Evolutionary conservation across 2,888 invertebrate species (phyloP).

Genomic region (Hydrotaea cyrtoneurina): DNA sequence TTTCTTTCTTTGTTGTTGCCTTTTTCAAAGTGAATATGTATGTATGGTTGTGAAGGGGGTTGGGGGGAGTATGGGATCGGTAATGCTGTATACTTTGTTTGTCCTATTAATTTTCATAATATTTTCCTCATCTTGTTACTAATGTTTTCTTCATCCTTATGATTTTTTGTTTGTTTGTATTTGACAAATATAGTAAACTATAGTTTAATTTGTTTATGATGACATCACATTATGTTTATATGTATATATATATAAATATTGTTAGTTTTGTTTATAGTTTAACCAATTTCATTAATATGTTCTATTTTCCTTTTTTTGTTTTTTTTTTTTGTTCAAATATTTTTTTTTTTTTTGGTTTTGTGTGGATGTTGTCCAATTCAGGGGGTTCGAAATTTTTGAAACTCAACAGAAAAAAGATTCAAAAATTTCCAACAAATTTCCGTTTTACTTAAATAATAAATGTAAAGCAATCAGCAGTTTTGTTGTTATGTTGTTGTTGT

Average conservation of each 20-base stretch:
- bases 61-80: constrained; percentile 1
- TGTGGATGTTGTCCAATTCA: constrained; percentile 58
- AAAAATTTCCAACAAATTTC: constrained; percentile 13
- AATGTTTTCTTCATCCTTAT: constrained; percentile 38
- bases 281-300: constrained; percentile 30
- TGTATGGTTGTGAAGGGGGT: too few species aligned
- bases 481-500: background rate
- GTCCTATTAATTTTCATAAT: constrained; percentile 16
- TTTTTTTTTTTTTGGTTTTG: background rate
- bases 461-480: constrained; percentile 27
- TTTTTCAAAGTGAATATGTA: constrained; percentile 68
- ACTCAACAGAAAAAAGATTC: constrained; percentile 36
- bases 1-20: constrained; percentile 51
- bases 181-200: constrained; percentile 62
- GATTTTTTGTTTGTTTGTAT: constrained; percentile 46
- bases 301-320: background rate
- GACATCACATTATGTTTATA: constrained; percentile 67
- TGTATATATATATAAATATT: constrained; percentile 68
- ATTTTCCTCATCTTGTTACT: constrained; percentile 39
- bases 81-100: constrained; percentile 30
- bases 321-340: background rate
- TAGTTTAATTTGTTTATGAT: constrained; percentile 62
- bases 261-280: constrained; percentile 20
- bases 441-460: background rate
- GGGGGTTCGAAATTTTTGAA: constrained; percentile 58